Conservation (phyloP, 2,113 vertebrate species). For the Aegithalos caudatus region DNA sequence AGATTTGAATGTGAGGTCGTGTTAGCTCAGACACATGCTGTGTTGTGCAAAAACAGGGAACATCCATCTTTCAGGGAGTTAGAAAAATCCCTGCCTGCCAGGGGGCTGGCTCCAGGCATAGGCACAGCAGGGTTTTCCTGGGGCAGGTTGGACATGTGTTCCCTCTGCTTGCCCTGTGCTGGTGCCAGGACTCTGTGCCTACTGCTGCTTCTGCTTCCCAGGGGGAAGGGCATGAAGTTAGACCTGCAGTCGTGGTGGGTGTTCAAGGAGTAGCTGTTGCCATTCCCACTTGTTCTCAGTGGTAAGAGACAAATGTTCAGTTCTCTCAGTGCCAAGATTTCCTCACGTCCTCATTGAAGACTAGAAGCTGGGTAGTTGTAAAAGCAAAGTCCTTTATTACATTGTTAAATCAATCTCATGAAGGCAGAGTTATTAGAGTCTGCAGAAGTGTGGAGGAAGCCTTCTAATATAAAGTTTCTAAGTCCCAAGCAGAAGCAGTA, state of each 20-base stretch:
- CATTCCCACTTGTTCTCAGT: not conserved
- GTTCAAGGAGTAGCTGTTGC: not conserved
- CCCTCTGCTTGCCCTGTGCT: not conserved
- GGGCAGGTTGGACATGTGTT: fast-evolving
- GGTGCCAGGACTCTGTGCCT: not conserved
- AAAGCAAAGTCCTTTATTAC: no score
- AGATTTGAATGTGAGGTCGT: not conserved
- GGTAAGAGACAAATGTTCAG: no score
- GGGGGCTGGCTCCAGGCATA: not conserved
- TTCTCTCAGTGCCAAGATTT: not conserved
- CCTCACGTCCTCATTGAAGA: no score
- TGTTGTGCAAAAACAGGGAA: not conserved
- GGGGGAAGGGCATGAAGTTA: not conserved
- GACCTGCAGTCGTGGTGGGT: fast-evolving
- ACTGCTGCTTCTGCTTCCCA: not conserved
- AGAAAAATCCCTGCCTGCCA: not conserved
- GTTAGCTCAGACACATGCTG: not conserved
- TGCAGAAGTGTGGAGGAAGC: no score
- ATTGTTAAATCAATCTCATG: no score
- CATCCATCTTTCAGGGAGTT: not conserved
- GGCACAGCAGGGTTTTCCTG: not conserved
- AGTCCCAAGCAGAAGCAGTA: no score
- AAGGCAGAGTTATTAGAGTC: no score
- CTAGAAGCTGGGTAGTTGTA: no score
- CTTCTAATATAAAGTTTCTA: no score